phyloP scores from a whole-genome alignment of 2,888 invertebrate species.

The Heliconius erato region DNA sequence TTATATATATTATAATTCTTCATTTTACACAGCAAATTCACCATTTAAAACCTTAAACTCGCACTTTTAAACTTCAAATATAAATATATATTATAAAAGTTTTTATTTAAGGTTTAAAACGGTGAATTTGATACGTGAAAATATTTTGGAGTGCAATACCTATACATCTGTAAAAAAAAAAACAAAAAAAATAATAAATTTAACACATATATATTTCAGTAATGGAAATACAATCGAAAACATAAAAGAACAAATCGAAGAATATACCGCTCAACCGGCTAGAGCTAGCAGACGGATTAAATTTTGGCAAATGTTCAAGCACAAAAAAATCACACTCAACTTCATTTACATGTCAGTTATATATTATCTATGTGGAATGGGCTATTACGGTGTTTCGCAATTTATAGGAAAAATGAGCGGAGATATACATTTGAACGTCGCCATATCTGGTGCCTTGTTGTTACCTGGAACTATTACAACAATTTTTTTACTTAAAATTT shows the following conservation, averaged over 20 bases:
- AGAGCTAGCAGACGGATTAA: slow-evolving; percentile 56
- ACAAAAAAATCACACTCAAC: slow-evolving; percentile 85
- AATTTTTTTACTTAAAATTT: slow-evolving; percentile 84
- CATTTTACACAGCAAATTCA: too few species aligned
- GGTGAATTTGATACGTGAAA: too few species aligned
- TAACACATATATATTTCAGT: slow-evolving; percentile 58
- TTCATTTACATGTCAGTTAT: slow-evolving; percentile 88
- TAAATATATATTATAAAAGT: too few species aligned
- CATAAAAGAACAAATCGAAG: slow-evolving; percentile 65
- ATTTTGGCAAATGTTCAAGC: slow-evolving; percentile 71
- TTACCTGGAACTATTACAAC: slow-evolving; percentile 87
- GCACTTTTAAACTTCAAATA: too few species aligned
- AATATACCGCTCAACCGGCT: slow-evolving; percentile 54
- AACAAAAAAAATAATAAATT: background rate
- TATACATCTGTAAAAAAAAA: background rate
- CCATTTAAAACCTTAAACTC: too few species aligned
- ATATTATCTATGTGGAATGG: slow-evolving; percentile 92
- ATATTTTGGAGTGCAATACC: too few species aligned
- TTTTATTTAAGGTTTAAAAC: too few species aligned
- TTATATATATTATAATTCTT: too few species aligned
- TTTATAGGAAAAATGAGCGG: slow-evolving; percentile 91
- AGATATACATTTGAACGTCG: slow-evolving; percentile 91
- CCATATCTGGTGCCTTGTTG: slow-evolving; percentile 88
- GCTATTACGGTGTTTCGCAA: slow-evolving; percentile 93
- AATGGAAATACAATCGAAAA: slow-evolving; percentile 58